phyloP scores from a whole-genome alignment of 2,797 vertebrate species.

The Helicolenus hilgendorfi region DNA sequence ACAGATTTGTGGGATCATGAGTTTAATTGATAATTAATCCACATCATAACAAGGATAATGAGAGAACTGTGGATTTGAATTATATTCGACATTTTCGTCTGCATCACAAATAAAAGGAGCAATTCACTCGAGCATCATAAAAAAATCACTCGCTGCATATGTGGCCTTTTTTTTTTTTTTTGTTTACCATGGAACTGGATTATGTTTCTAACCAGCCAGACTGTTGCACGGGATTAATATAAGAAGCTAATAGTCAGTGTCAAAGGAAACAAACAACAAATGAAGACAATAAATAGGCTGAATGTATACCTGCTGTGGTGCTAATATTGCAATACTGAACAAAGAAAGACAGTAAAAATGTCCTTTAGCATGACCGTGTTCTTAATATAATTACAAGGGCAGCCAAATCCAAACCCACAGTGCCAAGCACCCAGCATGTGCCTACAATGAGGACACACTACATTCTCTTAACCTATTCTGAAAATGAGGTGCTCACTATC shows the following conservation, averaged over 20 bases:
- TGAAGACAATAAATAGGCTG: background rate
- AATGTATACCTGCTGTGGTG: background rate
- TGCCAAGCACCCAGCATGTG: background rate
- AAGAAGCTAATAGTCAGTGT: background rate
- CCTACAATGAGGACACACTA: background rate
- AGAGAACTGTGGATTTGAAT: constrained; percentile 75
- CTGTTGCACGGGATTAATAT: background rate
- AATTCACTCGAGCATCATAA: constrained; percentile 17
- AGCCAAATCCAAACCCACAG: background rate
- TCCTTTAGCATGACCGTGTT: background rate
- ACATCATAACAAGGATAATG: constrained; percentile 75
- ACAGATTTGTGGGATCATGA: constrained; percentile 78
- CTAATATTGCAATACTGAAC: background rate
- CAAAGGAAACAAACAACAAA: background rate
- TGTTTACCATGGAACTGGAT: background rate
- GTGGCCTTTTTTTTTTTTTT: background rate
- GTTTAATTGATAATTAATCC: constrained; percentile 88
- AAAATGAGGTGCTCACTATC: background rate
- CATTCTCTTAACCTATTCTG: background rate
- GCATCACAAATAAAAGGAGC: constrained; percentile 39
- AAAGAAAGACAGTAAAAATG: background rate
- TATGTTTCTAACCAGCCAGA: background rate
- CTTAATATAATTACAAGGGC: background rate
- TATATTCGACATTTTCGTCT: constrained; percentile 65
- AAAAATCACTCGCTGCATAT: constrained; percentile 24